Evolutionary conservation across 2,113 vertebrate species (phyloP).

Genomic region (Spea bombifrons): DNA sequence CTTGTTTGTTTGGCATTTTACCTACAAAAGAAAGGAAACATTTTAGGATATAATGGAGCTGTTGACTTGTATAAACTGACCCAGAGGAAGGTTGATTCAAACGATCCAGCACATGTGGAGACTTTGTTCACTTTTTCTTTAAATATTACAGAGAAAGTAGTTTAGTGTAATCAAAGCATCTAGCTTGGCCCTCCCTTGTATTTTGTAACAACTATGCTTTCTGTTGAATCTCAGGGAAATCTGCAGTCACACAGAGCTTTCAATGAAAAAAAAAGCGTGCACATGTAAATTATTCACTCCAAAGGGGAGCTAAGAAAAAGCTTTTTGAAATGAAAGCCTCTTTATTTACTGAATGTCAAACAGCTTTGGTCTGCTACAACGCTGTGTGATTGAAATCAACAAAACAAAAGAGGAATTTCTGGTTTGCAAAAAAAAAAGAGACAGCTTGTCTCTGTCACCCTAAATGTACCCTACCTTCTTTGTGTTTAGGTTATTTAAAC

Average conservation of each 20-base stretch:
- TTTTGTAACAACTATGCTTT: constrained; percentile 38
- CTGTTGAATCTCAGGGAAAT: constrained; percentile 34
- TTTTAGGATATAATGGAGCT: constrained; percentile 45
- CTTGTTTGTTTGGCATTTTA: constrained; percentile 36
- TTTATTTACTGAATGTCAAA: constrained; percentile 48
- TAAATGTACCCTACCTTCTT: constrained; percentile 26
- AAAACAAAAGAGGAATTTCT: constrained; percentile 43
- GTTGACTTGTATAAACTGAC: constrained; percentile 41
- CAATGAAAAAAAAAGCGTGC: constrained; percentile 45
- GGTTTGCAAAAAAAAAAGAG: constrained; percentile 26
- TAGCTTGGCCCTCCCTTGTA: constrained; percentile 42
- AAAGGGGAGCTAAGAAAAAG: constrained; percentile 47
- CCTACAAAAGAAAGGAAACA: constrained; percentile 36
- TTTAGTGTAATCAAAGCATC: constrained; percentile 48
- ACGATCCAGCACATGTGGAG: constrained; percentile 40
- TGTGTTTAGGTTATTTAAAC: constrained; percentile 16
- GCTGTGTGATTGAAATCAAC: constrained; percentile 41
- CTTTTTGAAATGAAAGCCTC: constrained; percentile 48
- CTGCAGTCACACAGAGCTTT: constrained; percentile 48
- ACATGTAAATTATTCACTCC: constrained; percentile 50
- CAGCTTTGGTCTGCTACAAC: constrained; percentile 39
- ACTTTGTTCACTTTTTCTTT: constrained; percentile 40
- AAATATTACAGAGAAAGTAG: constrained; percentile 44
- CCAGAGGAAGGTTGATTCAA: constrained; percentile 44
- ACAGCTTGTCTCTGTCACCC: constrained; percentile 35